Evolutionary conservation across 2,888 invertebrate genomes (phyloP), one percentile per base, ranked within the genome.

Genomic region (Phanerotoma sp.): DNA sequence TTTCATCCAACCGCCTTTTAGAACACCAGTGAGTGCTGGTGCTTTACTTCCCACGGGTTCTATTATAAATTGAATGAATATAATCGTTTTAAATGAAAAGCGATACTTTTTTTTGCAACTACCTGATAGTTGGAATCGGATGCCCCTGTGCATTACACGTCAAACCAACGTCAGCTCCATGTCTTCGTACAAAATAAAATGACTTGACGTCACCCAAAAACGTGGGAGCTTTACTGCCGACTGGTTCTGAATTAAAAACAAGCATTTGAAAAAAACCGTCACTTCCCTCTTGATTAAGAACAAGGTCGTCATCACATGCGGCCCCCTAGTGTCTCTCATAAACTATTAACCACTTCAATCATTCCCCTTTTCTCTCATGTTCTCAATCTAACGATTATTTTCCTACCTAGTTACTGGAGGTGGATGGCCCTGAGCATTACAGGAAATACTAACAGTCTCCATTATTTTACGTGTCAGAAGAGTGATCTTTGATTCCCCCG

Each of bases 51-150:
- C 86, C 57, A 87, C 82, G 32, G 80, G 80, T 63, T 80, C 81
- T 80, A 63, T 44, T 54, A n/a, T 22, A 35, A 56, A 47, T 13
- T 22, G 5, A 18, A 13, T 13, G 25, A 25, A 25, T n/a, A n/a
- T n/a, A n/a, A n/a, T n/a, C n/a, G n/a, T n/a, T n/a, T n/a, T n/a
- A n/a, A n/a, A n/a, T n/a, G n/a, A n/a, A n/a, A n/a, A n/a, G n/a
- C n/a, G n/a, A n/a, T n/a, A n/a, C n/a, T n/a, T n/a, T n/a, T n/a
- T n/a, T n/a, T n/a, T n/a, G 25, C 9, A 25, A 9, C 81, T 84
- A 88, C 88, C 86, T 87, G 83, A 86, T 87, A 68, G 81, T 77
- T 56, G 88, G 87, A 73, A 85, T 80, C 66, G 88, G 88, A 78
- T 84, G 86, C 67, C 84, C 85, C 79, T 88, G 88, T 55, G 88